Evolutionary conservation across 2,797 vertebrate species (phyloP), one percentile per base, ranked within the genome.

Genomic region (Limosa lapponica): DNA sequence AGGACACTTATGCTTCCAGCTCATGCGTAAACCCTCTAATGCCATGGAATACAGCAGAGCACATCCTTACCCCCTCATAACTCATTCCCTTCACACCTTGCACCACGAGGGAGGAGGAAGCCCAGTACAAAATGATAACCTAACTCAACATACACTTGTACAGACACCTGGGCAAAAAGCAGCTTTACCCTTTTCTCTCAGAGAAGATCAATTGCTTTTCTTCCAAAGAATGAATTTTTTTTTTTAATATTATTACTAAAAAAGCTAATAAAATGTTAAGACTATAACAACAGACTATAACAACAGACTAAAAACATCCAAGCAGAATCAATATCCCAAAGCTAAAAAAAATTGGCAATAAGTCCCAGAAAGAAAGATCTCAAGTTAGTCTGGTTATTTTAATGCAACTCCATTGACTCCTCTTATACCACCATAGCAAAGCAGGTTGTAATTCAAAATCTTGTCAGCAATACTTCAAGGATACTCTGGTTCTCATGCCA

Each of bases 41-140:
- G 3, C 30, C 41, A 61, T 0, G 2, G 32, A 55, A 61, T 0
- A 41, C 20, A 66, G 58, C 12, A 46, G 25, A 57, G n/a, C 20
- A 10, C 57, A 34, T 5, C 32, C 16, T 49, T 24, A 24, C 17
- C 12, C 12, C 30, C 14, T 72, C 1, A 0, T 15, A 44, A 39
- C 37, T 11, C 5, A 1, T 11, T 2, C 2, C n/a, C 65, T 44
- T 44, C 37, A 4, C 17, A 41, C 64, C 52, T 71, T n/a, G 16
- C 6, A 17, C 23, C 25, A 14, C 3, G 18, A 11, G 30, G 57
- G 17, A 61, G 46, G 34, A 48, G 3, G 34, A 46, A 59, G 39
- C 4, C 5, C 1, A 1, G 23, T 7, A 28, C 32, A n/a, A 66
- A 36, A 13, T 0, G 2, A 36, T 10, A 13, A 4, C 10, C 3